These are phyloP conservation scores for Halcyon smyrnensis DNA, from an alignment of 2,797 vertebrate genomes.

Conservation along the genomic window DNA sequence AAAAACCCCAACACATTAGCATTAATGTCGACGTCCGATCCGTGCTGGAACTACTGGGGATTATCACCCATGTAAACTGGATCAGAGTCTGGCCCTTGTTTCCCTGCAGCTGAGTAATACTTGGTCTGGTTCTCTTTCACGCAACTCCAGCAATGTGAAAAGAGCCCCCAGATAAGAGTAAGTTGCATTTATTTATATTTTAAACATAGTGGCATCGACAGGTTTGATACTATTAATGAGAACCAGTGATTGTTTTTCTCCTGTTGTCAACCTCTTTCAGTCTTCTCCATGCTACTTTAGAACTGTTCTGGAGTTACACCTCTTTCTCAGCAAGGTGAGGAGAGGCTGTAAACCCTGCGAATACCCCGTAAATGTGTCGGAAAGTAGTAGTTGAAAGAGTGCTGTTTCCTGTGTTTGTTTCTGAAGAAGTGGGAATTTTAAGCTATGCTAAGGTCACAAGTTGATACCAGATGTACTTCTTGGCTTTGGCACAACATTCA, in stretches of 20 bases:
- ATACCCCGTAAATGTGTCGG: not conserved
- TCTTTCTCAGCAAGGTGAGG: not conserved
- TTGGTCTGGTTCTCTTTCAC: slow-evolving; percentile 53
- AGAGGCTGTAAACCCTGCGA: not conserved
- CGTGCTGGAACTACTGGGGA: not conserved
- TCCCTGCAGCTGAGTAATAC: slow-evolving; percentile 11
- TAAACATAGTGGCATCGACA: not conserved
- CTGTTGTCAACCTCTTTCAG: not conserved
- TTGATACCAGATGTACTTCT: slow-evolving; percentile 33
- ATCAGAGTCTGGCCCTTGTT: slow-evolving; percentile 35
- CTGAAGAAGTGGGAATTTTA: slow-evolving; percentile 19
- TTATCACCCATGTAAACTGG: not conserved
- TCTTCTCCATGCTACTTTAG: not conserved
- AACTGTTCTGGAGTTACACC: not conserved
- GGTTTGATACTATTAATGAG: slow-evolving; percentile 15
- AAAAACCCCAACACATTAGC: not conserved
- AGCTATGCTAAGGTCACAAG: slow-evolving; percentile 17
- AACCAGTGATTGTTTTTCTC: not conserved
- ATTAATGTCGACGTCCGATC: not conserved
- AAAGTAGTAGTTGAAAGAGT: not conserved
- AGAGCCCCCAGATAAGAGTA: slow-evolving; percentile 32
- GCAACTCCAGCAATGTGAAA: slow-evolving; percentile 50
- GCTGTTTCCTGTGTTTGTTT: slow-evolving; percentile 15
- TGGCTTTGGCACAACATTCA: not conserved
- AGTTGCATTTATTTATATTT: slow-evolving; percentile 35